phyloP scores from a whole-genome alignment of 1,140 invertebrate genomes.

The Megathymus violae region DNA sequence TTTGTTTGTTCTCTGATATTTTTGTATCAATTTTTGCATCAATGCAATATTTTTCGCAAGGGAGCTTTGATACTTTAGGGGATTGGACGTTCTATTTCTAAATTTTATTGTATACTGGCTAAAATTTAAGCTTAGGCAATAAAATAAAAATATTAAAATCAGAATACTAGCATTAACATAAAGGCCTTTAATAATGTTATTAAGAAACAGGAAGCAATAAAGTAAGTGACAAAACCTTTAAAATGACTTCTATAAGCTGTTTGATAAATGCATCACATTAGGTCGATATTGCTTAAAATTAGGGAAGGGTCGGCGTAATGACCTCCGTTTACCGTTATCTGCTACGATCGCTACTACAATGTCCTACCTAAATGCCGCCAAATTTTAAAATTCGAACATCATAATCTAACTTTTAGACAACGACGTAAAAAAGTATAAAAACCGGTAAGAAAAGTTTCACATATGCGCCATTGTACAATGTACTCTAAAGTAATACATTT shows the following conservation, averaged over 20 bases:
- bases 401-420: conserved; percentile 66
- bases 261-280: conserved; percentile 72
- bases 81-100: conserved; percentile 59
- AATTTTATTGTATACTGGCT: conserved; percentile 40
- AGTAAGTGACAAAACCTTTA: conserved; percentile 55
- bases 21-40: no score
- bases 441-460: conserved; percentile 29
- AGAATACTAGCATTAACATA: conserved; percentile 3
- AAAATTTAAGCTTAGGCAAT: no score
- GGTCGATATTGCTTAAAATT: conserved; percentile 63
- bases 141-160: background rate
- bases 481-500: conserved; percentile 29
- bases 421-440: conserved; percentile 43
- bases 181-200: conserved; percentile 58
- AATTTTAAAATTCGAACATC: conserved; percentile 76
- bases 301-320: conserved; percentile 69
- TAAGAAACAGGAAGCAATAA: conserved; percentile 64
- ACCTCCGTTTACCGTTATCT: conserved; percentile 77
- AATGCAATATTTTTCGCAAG: no score
- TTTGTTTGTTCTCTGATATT: no score
- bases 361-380: conserved; percentile 56
- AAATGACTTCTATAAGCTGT: conserved; percentile 53
- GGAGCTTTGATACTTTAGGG: no score
- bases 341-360: conserved; percentile 62
- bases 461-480: conserved; percentile 18